Base-by-base conservation (phyloP, 2,797 vertebrate genomes). In the Scleropages formosus region DNA sequence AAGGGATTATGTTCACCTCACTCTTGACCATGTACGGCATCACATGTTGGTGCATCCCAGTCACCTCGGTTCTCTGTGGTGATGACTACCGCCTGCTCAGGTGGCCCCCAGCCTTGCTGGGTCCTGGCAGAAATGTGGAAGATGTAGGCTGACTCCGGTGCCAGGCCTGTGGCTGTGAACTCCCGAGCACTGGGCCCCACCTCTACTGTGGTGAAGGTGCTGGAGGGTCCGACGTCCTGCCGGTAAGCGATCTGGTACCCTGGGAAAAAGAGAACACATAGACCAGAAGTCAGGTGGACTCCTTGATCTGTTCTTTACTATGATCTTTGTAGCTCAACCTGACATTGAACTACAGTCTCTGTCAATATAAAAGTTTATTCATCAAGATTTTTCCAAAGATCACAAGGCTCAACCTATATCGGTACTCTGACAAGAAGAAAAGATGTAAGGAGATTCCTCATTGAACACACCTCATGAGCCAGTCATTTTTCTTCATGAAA, bases 221-320 rank as follows among this genome's bases (percentile, higher is more conserved):
- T 89, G 0, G 86, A 89, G 78, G 83, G 90, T 77, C 89, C 87
- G 76, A 86, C 88, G 80, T 91, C 91, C 84, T 93, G 84, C 6
- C 91, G 89, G 75, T 92, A 94, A 61, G 92, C 90, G 0, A 94
- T 91, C 85, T 92, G 91, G 81, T 94, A 94, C 6, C 92, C 93
- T 94, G 87, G 0, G 51, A 73, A 56, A 22, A 16, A 46, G 53
- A 18, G 53, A 26, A n/a, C 22, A 44, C 13, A 49, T 15, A 24
- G 47, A 15, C 12, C 12, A 3, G 13, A 70, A 56, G 44, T 51
- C 44, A 56, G 68, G 10, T n/a, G 65, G 39, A n/a, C 9, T 4
- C 31, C 31, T 1, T 61, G 65, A 67, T 44, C n/a, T 20, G 46
- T n/a, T n/a, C n/a, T n/a, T n/a, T n/a, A 67, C 18, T 11, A 67